Evolutionary conservation across 2,797 vertebrate genomes (phyloP), one percentile per base, ranked within the genome.

Genomic region (Trematomus bernacchii): DNA sequence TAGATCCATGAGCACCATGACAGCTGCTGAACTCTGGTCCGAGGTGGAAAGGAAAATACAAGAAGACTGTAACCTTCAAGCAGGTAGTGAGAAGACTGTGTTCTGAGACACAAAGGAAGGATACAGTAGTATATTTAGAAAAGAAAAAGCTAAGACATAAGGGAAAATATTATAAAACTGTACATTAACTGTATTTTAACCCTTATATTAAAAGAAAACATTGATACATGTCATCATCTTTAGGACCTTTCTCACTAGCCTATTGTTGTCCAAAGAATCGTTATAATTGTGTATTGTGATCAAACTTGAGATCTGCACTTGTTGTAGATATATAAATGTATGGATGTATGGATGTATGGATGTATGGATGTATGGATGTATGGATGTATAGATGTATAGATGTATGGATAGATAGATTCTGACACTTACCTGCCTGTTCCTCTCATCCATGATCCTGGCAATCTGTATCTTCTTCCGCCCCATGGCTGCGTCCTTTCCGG

Each of bases 391-490:
- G n/a, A n/a, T n/a, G n/a, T n/a, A n/a, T 21, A 18, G 37, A 46
- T 21, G 52, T 48, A 71, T 19, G 19, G 37, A 50, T 21, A 19
- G n/a, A 67, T 12, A 15, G 18, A 71, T 10, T 63, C 6, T 37
- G 71, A 83, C 74, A 91, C 94, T 95, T 92, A 99, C 98, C 98
- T 99, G 98, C 68, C 98, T 96, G 95, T 99, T 99, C 94, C 98
- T 96, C 91, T 99, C 98, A 79, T 99, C 98, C 97, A 99, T 98
- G 95, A 99, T 99, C 95, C 98, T 95, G 59, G 98, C 99, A 94
- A 99, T 99, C 93, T 99, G 98, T 95, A 99, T 99, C 97, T 99
- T 99, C 96, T 99, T 99, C 86, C 98, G 96, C 94, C 98, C 98
- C 98, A 99, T 99, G 95, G 95, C 97, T 76, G 83, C 79, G 77